phyloP scores from a whole-genome alignment of 1,140 invertebrate genomes.

The Matsumurasca onukii region DNA sequence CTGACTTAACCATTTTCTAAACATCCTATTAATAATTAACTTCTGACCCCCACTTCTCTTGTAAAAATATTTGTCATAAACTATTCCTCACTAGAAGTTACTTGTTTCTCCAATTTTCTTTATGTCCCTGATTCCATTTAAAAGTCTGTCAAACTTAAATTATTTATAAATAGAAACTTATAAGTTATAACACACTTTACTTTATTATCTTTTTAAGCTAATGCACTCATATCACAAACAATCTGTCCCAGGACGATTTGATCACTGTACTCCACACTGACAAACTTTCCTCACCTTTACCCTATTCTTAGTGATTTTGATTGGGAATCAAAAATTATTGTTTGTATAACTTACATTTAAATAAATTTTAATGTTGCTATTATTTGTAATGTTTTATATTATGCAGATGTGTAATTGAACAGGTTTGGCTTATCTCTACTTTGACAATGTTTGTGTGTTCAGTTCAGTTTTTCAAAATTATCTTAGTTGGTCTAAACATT shows the following conservation, averaged over 20 bases:
- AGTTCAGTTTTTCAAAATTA: too few species aligned
- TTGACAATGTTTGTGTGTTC: too few species aligned
- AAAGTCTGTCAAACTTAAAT: slow-evolving; percentile 2
- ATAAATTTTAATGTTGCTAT: neutral
- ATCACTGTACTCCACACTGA: slow-evolving; percentile 15
- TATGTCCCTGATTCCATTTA: slow-evolving; percentile 21
- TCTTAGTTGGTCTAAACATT: too few species aligned
- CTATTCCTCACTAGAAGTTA: too few species aligned
- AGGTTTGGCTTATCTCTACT: too few species aligned
- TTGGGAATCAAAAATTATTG: neutral
- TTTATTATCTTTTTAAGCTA: slow-evolving; percentile 27
- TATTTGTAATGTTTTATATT: neutral
- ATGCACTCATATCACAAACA: slow-evolving; percentile 35
- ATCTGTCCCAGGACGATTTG: slow-evolving; percentile 34
- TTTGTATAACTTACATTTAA: neutral
- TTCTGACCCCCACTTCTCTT: too few species aligned
- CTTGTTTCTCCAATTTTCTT: too few species aligned
- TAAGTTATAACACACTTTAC: neutral
- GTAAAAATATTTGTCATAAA: too few species aligned
- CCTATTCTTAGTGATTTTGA: neutral
- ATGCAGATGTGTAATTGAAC: too few species aligned
- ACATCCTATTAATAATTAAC: too few species aligned
- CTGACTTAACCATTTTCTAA: too few species aligned
- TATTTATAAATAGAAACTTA: slow-evolving; percentile 24
- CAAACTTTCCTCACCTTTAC: neutral